phyloP scores from a whole-genome alignment of 2,797 vertebrate species.

The Chaetophractus vellerosus region DNA sequence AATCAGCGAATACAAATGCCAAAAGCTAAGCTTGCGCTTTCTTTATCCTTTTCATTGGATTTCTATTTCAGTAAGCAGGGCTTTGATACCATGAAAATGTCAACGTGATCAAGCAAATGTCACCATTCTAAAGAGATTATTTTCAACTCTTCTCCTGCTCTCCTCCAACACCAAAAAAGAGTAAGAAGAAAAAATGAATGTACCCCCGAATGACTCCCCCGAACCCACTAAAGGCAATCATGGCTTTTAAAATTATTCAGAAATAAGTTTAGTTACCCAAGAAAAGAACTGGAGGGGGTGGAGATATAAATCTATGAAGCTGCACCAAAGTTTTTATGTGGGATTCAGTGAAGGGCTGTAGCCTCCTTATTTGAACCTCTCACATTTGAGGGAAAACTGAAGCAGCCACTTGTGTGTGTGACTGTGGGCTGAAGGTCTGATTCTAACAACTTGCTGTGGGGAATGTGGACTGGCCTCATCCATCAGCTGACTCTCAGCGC shows the following conservation, averaged over 20 bases:
- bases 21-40: slow-evolving; percentile 22
- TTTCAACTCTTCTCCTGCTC: slow-evolving; percentile 41
- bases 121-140: slow-evolving; percentile 67
- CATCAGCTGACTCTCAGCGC: not conserved
- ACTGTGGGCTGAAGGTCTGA: not conserved
- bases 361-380: not conserved
- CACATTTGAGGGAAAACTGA: not conserved
- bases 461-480: not conserved
- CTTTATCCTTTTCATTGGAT: slow-evolving; percentile 8
- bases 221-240: not conserved
- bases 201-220: not conserved
- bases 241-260: not conserved
- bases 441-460: not conserved
- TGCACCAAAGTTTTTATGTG: not conserved
- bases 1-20: slow-evolving; percentile 27
- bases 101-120: slow-evolving; percentile 77
- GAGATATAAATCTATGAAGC: not conserved
- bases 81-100: slow-evolving; percentile 65
- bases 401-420: not conserved
- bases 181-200: not conserved
- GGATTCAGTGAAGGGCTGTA: not conserved
- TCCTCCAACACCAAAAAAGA: not conserved
- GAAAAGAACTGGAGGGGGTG: not conserved
- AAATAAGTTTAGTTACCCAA: not conserved
- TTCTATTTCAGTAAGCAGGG: slow-evolving; percentile 69